These are phyloP conservation scores for Corynorhinus townsendii DNA, from an alignment of 2,113 vertebrate species.

Conservation along the genomic window DNA sequence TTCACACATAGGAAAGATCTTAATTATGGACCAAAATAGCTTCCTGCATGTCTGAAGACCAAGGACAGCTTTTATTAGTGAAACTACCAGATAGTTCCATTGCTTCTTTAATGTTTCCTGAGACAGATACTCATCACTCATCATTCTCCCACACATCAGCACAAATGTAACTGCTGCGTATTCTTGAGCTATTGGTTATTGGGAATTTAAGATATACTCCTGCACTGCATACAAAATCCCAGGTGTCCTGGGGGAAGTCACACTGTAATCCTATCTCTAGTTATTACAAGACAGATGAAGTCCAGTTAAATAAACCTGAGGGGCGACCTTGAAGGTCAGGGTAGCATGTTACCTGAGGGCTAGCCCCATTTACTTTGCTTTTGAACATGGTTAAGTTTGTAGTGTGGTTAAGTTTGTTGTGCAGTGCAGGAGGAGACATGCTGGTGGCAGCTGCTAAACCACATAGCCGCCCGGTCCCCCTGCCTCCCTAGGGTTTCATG, in stretches of 20 bases:
- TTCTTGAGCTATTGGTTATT: background rate
- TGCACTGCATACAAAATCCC: background rate
- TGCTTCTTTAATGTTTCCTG: background rate
- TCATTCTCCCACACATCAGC: background rate
- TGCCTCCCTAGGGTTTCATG: background rate
- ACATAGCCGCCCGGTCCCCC: rapidly evolving
- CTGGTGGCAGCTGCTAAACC: background rate
- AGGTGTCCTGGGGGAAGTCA: background rate
- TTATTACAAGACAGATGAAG: background rate
- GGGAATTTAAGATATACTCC: background rate
- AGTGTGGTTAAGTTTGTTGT: background rate
- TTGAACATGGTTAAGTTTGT: background rate
- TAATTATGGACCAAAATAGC: background rate
- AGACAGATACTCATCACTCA: background rate
- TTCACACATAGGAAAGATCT: background rate
- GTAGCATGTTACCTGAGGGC: background rate
- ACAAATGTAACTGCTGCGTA: background rate
- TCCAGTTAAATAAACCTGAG: background rate
- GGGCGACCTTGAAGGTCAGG: background rate
- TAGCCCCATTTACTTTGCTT: background rate
- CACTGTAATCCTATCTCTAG: background rate
- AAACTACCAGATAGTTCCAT: background rate
- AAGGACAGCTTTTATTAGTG: background rate
- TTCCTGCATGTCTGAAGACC: background rate
- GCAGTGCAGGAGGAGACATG: background rate